Base-by-base conservation (phyloP, 1,140 invertebrate genomes). In the Rhynchophorus ferrugineus region DNA sequence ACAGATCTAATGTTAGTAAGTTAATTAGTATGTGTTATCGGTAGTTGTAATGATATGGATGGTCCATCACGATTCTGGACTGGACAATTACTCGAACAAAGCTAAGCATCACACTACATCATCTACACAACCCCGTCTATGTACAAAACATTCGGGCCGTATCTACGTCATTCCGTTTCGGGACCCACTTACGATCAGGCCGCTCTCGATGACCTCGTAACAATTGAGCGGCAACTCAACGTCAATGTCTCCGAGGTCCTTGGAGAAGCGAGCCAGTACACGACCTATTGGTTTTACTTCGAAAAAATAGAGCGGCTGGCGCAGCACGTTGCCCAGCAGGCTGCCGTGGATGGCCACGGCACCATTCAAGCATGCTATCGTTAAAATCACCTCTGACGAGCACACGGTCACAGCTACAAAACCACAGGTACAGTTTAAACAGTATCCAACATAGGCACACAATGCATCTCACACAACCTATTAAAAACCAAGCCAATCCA, bases 231-330 rank as follows among this genome's bases (percentile, higher is more conserved):
- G 64, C 64, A 78, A 74, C 48, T 68, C 66, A n/a, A 60, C 47
- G 72, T 87, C 83, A 68, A 84, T 62, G 44, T 77, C 74, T 67
- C 83, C 79, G 53, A 84, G 71, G 71, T 88, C 87, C 74, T 83
- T 85, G 56, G 79, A 75, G 69, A 87, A 80, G 59, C 85, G 76
- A 71, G 82, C 84, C 51, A 89, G 69, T 58, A 89, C 78, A 58
- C 85, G 75, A 57, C 85, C 87, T 51, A 74, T 68, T 3, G 87
- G 86, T 58, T 82, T 84, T 36, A 72, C 75, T 71, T 89, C 85
- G 71, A 89, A 90, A 76, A 89, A 90, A 43, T 69, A 70, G 71
- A 84, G 79, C 17, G 85, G 80, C 59, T 77, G 78, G 48, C 70
- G 74, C 59, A 90, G 62, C 59, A 86, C 68, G 61, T 76, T 77